phyloP scores from a whole-genome alignment of 2,113 vertebrate genomes.

The Pseudorectes ferrugineus region DNA sequence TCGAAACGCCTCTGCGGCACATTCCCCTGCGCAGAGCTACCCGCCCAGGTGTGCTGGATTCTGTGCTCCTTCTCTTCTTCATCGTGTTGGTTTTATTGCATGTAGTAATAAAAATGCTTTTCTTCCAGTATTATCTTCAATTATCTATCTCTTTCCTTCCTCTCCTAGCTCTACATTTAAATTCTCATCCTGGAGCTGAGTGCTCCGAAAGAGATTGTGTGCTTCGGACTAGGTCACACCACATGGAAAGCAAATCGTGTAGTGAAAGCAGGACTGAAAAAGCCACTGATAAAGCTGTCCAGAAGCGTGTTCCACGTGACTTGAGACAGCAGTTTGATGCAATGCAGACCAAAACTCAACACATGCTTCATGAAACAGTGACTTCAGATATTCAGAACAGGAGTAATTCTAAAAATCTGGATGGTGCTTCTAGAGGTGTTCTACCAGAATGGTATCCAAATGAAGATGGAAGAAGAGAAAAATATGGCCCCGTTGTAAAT shows the following conservation, averaged over 20 bases:
- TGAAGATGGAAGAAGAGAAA: background rate
- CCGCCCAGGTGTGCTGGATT: slow-evolving; percentile 39
- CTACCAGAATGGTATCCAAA: background rate
- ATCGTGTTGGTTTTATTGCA: background rate
- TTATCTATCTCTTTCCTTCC: background rate
- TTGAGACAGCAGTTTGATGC: slow-evolving; percentile 43
- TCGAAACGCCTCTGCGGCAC: slow-evolving; percentile 82
- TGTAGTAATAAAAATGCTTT: background rate
- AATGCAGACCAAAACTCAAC: background rate
- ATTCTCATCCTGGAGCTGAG: slow-evolving; percentile 39
- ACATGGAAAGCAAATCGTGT: background rate
- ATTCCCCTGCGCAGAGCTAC: slow-evolving; percentile 55
- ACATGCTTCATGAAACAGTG: background rate
- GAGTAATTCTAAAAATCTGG: background rate
- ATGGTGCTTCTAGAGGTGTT: background rate
- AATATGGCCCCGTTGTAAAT: background rate
- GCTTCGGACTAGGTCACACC: background rate
- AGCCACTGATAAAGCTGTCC: background rate
- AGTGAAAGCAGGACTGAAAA: background rate
- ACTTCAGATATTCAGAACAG: background rate
- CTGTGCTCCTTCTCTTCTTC: background rate
- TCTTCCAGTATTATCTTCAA: background rate
- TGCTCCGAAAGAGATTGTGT: background rate
- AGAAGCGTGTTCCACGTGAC: slow-evolving; percentile 16
- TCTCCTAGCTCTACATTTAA: background rate